These are phyloP conservation scores for Enteromius treurensis DNA, from an alignment of 2,797 vertebrate species.

Conservation along the genomic window DNA sequence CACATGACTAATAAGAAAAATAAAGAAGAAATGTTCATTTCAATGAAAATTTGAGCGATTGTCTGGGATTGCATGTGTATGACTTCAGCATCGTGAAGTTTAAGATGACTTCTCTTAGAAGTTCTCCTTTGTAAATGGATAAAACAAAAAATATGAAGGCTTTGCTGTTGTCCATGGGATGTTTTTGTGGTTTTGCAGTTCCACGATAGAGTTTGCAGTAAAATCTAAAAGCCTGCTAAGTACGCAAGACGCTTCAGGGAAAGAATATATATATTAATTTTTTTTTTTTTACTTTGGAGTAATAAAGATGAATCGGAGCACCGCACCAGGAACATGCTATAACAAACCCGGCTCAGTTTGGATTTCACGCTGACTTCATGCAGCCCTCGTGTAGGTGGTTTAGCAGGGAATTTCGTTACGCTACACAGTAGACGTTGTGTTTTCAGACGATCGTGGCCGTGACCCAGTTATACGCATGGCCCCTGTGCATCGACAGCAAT, in stretches of 20 bases:
- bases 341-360: neutral
- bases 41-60: neutral
- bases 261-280: neutral
- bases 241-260: neutral
- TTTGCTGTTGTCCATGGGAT: neutral
- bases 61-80: neutral
- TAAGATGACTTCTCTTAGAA: neutral
- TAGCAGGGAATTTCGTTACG: neutral
- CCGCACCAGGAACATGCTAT: neutral
- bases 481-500: constrained; percentile 53
- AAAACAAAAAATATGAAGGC: neutral
- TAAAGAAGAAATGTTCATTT: neutral
- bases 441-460: neutral
- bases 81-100: neutral
- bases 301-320: constrained; percentile 8
- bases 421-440: neutral
- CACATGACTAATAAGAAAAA: neutral
- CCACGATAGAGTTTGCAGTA: neutral
- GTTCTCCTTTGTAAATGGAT: neutral
- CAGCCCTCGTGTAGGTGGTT: neutral
- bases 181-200: neutral
- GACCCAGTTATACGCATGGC: constrained; percentile 41
- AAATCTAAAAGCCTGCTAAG: too few species aligned
- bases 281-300: neutral
- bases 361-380: constrained; percentile 3